A percentile compares a stretch with the other conserved stretches of the same genome.
phyloP scores from a whole-genome alignment of 1,140 invertebrate species.

The Drosophila erecta region DNA sequence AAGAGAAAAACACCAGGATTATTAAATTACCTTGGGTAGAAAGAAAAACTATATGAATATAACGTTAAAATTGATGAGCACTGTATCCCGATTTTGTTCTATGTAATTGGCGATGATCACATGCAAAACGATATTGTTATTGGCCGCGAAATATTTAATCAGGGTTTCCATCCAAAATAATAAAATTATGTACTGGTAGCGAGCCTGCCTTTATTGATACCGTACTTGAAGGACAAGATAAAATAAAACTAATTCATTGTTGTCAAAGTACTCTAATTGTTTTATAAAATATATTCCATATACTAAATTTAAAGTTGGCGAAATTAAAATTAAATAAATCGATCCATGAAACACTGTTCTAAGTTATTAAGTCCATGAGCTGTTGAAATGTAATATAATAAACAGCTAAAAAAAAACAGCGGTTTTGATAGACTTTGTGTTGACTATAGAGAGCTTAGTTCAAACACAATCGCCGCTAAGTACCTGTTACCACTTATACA shows the following conservation, averaged over 20 bases:
- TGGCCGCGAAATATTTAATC: too few relatives aligned
- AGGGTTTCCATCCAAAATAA: too few relatives aligned
- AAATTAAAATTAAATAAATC: background rate
- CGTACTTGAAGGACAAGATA: background rate
- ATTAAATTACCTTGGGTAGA: too few relatives aligned
- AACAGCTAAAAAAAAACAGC: background rate
- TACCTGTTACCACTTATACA: background rate
- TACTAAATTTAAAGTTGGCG: conserved; percentile 9
- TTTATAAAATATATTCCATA: conserved; percentile 16
- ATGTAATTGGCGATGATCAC: background rate
- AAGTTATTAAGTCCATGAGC: background rate
- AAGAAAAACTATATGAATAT: background rate
- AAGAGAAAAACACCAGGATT: too few relatives aligned
- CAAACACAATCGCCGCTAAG: background rate
- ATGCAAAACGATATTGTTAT: conserved; percentile 1
- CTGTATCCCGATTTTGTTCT: background rate
- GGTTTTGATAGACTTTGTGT: background rate
- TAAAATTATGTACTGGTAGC: too few relatives aligned
- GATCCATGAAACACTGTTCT: background rate
- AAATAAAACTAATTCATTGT: background rate
- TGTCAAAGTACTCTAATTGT: background rate
- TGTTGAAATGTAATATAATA: conserved; percentile 1
- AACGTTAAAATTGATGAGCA: background rate
- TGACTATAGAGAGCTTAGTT: background rate
- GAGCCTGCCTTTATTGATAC: background rate